Conservation (phyloP, 1,140 invertebrate genomes). For the Halesus radiatus region DNA sequence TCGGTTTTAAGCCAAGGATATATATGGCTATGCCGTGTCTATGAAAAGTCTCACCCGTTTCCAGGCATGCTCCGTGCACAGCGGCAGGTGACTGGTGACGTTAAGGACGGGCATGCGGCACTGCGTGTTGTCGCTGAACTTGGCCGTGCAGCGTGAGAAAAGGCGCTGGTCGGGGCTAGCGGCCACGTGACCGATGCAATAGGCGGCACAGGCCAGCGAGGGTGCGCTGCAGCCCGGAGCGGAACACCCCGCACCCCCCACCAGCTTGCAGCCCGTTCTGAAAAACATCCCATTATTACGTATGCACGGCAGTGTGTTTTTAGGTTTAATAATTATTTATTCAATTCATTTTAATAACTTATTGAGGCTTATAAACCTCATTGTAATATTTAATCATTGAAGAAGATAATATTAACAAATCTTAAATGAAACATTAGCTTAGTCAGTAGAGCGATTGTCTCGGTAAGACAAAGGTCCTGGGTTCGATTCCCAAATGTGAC, state of each 20-base stretch:
- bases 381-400: no score
- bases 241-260: slow-evolving; percentile 59
- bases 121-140: slow-evolving; percentile 88
- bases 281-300: neutral
- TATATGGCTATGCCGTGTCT: no score
- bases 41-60: slow-evolving; percentile 70
- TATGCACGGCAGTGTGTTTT: neutral
- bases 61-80: slow-evolving; percentile 86
- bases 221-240: slow-evolving; percentile 70
- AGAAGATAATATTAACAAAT: no score
- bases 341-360: no score
- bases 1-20: no score
- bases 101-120: slow-evolving; percentile 91
- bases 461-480: no score
- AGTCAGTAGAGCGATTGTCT: no score
- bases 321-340: no score
- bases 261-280: slow-evolving; percentile 56
- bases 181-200: slow-evolving; percentile 90
- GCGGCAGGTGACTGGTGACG: slow-evolving; percentile 84
- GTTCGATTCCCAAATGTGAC: no score
- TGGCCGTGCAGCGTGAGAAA: slow-evolving; percentile 91
- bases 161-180: slow-evolving; percentile 88
- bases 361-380: no score
- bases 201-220: slow-evolving; percentile 85
- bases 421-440: no score